These are phyloP conservation scores for Bombus confusus DNA, from an alignment of 1,140 invertebrate genomes.

Conservation along the genomic window DNA sequence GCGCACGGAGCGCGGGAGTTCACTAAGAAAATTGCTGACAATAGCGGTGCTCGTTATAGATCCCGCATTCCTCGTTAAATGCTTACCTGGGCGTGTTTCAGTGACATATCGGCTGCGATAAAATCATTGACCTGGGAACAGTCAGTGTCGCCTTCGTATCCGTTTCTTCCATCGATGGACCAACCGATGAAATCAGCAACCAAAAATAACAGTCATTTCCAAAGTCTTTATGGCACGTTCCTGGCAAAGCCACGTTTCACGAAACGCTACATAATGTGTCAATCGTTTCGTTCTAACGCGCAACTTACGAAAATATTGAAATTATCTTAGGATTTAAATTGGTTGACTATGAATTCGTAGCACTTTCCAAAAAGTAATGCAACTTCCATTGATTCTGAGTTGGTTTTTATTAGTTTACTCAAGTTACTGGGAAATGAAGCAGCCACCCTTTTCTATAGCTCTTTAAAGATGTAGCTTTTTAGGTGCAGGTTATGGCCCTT, in stretches of 20 bases:
- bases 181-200: background rate
- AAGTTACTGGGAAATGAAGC: too few species aligned
- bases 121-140: background rate
- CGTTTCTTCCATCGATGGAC: background rate
- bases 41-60: constrained; percentile 32
- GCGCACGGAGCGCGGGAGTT: constrained; percentile 35
- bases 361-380: too few species aligned
- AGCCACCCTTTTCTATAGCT: too few species aligned
- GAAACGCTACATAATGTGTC: too few species aligned
- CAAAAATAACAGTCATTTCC: background rate
- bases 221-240: too few species aligned
- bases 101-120: constrained; percentile 19
- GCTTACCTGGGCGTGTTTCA: constrained; percentile 39
- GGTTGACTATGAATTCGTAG: too few species aligned
- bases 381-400: too few species aligned
- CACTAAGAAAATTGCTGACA: constrained; percentile 44
- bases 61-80: constrained; percentile 48
- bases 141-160: background rate
- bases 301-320: background rate
- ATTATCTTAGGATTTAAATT: too few species aligned
- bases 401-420: too few species aligned
- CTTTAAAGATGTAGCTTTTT: too few species aligned
- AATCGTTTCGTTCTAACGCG: background rate
- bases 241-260: background rate
- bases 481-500: too few species aligned